These are phyloP conservation scores for Chloroceryle inda DNA, from an alignment of 2,797 vertebrate genomes.

Conservation along the genomic window DNA sequence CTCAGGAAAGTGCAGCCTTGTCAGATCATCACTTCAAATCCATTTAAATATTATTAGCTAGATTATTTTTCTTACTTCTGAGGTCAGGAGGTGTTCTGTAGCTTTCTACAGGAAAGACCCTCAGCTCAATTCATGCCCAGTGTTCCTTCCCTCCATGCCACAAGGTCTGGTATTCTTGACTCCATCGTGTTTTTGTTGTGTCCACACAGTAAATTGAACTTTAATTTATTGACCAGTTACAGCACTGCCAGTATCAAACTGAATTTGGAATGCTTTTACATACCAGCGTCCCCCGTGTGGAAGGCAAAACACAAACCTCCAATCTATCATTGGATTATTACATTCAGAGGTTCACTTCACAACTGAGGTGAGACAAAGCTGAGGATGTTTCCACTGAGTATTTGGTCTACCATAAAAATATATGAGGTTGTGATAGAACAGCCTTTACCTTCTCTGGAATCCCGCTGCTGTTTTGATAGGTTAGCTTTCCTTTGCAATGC, in stretches of 20 bases:
- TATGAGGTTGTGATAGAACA: neutral
- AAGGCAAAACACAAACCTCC: neutral
- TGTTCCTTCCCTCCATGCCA: neutral
- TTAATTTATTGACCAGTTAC: neutral
- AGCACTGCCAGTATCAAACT: neutral
- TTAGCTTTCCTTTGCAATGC: neutral
- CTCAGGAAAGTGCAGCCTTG: neutral
- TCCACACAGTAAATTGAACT: neutral
- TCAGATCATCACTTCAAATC: neutral
- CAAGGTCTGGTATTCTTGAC: neutral
- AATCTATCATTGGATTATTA: neutral
- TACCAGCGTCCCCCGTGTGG: fast-evolving
- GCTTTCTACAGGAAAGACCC: neutral
- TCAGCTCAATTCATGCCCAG: neutral
- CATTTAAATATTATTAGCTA: neutral
- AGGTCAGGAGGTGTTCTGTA: neutral
- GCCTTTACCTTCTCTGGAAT: neutral
- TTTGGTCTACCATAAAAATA: neutral
- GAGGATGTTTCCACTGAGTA: neutral
- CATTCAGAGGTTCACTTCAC: neutral
- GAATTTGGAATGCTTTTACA: neutral
- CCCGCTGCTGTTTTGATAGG: neutral
- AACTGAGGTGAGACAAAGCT: neutral
- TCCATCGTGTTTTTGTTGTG: neutral
- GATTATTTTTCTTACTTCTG: neutral